Conservation (phyloP, 2,888 invertebrate genomes). For the Omphaloscelis lunosa region DNA sequence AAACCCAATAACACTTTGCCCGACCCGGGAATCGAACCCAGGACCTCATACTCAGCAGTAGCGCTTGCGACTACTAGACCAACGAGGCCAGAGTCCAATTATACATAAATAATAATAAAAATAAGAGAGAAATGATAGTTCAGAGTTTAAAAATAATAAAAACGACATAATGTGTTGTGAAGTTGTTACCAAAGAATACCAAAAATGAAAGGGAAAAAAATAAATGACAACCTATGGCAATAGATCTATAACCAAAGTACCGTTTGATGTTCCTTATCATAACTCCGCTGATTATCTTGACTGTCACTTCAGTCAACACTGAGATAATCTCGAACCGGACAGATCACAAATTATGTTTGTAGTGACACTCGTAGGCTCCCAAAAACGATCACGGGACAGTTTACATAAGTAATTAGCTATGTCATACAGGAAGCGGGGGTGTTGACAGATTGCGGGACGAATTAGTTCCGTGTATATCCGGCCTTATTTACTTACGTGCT, state of each 20-base stretch:
- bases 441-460: slow-evolving; percentile 70
- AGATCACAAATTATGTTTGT: slow-evolving; percentile 76
- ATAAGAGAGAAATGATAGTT: too few species aligned
- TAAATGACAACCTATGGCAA: neutral
- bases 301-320: slow-evolving; percentile 59
- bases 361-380: slow-evolving; percentile 72
- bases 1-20: too few species aligned
- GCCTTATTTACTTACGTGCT: slow-evolving; percentile 86
- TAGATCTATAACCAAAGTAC: neutral
- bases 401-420: slow-evolving; percentile 89
- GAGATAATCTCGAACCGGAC: slow-evolving; percentile 61
- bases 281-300: slow-evolving; percentile 32
- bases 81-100: too few species aligned
- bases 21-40: too few species aligned
- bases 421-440: slow-evolving; percentile 73
- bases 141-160: neutral
- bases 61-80: too few species aligned
- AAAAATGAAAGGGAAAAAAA: neutral
- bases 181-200: neutral
- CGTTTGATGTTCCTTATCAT: slow-evolving; percentile 3
- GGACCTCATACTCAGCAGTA: too few species aligned
- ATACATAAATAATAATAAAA: too few species aligned
- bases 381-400: slow-evolving; percentile 79
- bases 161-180: neutral
- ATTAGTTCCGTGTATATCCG: slow-evolving; percentile 77